Conservation (phyloP, 2,888 invertebrate genomes). For the Aradus depressus region DNA sequence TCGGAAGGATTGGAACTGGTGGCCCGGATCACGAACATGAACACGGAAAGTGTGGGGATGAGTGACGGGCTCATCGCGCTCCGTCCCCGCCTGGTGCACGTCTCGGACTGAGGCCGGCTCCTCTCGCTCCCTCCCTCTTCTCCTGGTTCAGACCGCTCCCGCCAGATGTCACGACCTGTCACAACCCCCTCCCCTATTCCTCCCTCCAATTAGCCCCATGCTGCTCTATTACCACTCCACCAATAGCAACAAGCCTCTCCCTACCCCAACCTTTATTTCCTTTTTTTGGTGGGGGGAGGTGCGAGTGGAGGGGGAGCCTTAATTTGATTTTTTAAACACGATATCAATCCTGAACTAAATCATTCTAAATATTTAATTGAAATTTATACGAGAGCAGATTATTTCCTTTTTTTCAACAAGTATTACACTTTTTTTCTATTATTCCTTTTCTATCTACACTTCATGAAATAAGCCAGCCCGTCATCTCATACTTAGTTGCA, state of each 20-base stretch:
- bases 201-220: conserved; percentile 7
- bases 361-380: no score
- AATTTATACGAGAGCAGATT: no score
- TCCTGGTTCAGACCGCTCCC: conserved; percentile 3
- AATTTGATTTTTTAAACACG: no score
- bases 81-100: conserved; percentile 13
- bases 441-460: no score
- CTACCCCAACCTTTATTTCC: conserved; percentile 5
- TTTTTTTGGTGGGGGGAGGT: no score
- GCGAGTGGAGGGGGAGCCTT: no score
- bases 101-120: conserved; percentile 5
- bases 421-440: no score
- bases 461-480: no score
- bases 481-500: no score
- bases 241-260: conserved; percentile 15
- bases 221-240: conserved; percentile 17
- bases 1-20: conserved; percentile 35
- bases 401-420: no score
- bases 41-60: conserved; percentile 7
- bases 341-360: no score
- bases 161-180: conserved; percentile 16
- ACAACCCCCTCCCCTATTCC: conserved; percentile 3
- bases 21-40: conserved; percentile 7
- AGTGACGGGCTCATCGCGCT: conserved; percentile 3
- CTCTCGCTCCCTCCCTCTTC: conserved; percentile 3